These are phyloP conservation scores for Pediacus dermestoides DNA, from an alignment of 2,888 invertebrate species.

Conservation along the genomic window DNA sequence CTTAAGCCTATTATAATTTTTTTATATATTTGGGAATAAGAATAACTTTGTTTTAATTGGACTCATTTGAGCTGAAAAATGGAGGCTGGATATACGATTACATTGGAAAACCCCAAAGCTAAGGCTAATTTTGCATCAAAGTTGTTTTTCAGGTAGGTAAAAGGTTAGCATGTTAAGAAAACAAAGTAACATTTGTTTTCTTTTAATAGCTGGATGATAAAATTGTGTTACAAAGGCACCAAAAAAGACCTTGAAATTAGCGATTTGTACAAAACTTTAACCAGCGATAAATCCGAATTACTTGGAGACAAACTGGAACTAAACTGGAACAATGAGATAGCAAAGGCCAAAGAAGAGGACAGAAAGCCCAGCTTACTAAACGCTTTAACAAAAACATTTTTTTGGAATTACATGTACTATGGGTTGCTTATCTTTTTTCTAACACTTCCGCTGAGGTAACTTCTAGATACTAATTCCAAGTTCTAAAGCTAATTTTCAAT, in stretches of 20 bases:
- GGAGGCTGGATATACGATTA: conserved; percentile 31
- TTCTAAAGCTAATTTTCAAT: too few species aligned
- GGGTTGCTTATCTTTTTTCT: conserved; percentile 66
- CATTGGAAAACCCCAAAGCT: conserved; percentile 55
- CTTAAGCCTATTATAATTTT: too few species aligned
- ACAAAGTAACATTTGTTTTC: background rate
- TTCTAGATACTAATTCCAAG: too few species aligned
- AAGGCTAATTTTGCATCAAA: conserved; percentile 60
- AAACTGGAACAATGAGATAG: conserved; percentile 44
- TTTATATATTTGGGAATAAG: too few species aligned
- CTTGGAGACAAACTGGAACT: conserved; percentile 62
- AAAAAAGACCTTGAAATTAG: conserved; percentile 59
- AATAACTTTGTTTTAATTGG: too few species aligned
- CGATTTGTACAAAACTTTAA: conserved; percentile 61
- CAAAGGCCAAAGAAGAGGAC: conserved; percentile 13
- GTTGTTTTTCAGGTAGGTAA: conserved; percentile 44
- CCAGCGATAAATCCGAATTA: conserved; percentile 58
- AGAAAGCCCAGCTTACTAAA: conserved; percentile 21
- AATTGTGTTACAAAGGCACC: conserved; percentile 53
- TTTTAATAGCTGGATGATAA: conserved; percentile 40
- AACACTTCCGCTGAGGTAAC: too few species aligned
- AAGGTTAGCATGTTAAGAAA: background rate
- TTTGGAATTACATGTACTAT: conserved; percentile 19
- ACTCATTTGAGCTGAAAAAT: too few species aligned
- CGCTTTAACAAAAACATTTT: conserved; percentile 20